Conservation (phyloP, 2,797 vertebrate species). For the Squalus acanthias region DNA sequence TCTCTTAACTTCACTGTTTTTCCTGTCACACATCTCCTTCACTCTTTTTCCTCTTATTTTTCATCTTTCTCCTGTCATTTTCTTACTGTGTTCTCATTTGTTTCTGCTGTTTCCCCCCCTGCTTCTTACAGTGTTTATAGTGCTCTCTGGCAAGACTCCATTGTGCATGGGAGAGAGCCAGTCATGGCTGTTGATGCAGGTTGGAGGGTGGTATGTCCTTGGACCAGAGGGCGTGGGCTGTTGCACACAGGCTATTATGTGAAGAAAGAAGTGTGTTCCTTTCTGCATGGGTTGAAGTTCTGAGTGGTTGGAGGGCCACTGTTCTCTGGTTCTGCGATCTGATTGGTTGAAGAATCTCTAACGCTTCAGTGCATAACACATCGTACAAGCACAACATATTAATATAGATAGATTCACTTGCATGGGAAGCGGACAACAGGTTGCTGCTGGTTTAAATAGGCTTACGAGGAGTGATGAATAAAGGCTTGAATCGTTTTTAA, state of each 20-base stretch:
- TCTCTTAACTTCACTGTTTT: not conserved
- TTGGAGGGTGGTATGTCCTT: not conserved
- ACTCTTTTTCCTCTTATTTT: not conserved
- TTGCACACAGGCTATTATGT: not conserved
- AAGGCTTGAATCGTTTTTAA: not conserved
- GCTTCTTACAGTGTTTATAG: slow-evolving; percentile 25
- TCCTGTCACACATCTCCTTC: not conserved
- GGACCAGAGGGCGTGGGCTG: not conserved
- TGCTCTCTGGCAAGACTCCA: not conserved
- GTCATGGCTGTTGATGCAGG: not conserved
- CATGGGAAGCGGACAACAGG: not conserved
- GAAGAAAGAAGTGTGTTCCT: not conserved
- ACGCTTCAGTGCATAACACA: not conserved
- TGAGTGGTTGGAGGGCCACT: not conserved
- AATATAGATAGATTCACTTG: not conserved
- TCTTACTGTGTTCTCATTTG: not conserved
- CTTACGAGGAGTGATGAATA: not conserved
- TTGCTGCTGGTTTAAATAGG: not conserved
- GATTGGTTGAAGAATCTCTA: not conserved
- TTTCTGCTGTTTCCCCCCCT: slow-evolving; percentile 50
- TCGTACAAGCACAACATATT: not conserved
- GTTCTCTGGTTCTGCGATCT: not conserved
- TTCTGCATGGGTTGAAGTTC: not conserved
- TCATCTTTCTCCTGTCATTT: not conserved
- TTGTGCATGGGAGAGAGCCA: not conserved